Base-by-base conservation (phyloP, 2,797 vertebrate genomes). In the Danio albolineatus region DNA sequence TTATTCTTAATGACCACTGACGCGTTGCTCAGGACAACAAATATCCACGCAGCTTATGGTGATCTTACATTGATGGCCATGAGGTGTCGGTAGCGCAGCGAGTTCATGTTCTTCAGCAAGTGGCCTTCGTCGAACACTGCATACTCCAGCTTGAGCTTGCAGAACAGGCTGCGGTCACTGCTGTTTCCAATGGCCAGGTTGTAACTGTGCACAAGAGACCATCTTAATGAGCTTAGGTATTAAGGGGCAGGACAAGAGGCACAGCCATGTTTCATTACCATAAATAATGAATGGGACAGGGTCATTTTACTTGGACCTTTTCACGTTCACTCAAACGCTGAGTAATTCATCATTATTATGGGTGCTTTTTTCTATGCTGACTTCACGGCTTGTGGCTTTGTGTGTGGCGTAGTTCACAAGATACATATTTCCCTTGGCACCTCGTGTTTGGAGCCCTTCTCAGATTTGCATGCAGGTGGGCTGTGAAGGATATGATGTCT, bases 21-120 rank as follows among this genome's bases (percentile, higher is more conserved):
- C 36, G 14, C n/a, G 69, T 53, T 83, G 78, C 72, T 48, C 61
- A 7, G n/a, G 21, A 73, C 21, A 46, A 21, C 74, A 59, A n/a
- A 9, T 76, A 56, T 79, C 72, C 46, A 61, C 19, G 2, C 8
- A 49, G 61, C 14, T 10, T 17, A 57, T 62, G 39, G 54, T 69
- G 73, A 62, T 83, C 92, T 94, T 90, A 95, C 92, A 69, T 95
- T 94, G 88, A 95, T 93, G 73, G 91, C 95, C 94, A 95, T 95
- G 75, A 96, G 94, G 81, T 94, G 93, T 87, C 94, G 91, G 88
- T 92, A 94, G 79, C 92, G 93, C 72, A 92, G 82, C 10, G 95
- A 95, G 80, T 91, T 94, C 92, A 94, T 96, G 85, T 95, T 96
- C 89, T 94, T 96, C 61, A 94, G 88, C 94, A 95, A 94, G 69